Conservation (phyloP, 2,888 invertebrate genomes). For the Brachypalpus laphriformis region DNA sequence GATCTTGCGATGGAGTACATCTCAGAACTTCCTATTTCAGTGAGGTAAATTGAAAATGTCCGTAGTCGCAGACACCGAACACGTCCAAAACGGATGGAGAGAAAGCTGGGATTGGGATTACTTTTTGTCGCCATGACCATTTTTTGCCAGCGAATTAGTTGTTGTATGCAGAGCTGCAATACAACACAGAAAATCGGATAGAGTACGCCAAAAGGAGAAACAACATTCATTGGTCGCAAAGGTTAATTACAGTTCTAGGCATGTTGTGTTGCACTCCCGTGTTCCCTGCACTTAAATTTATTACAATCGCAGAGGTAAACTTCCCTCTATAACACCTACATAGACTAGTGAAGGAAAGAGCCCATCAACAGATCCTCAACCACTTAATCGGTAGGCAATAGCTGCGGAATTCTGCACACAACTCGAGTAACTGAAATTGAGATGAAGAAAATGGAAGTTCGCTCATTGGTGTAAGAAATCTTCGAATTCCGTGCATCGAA, state of each 20-base stretch:
- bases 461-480: conserved; percentile 53
- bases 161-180: conserved; percentile 50
- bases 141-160: conserved; percentile 28
- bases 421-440: conserved; percentile 50
- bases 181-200: conserved; percentile 54
- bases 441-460: conserved; percentile 34
- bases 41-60: conserved; percentile 69
- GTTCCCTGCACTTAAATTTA: conserved; percentile 63
- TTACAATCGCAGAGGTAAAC: conserved; percentile 52
- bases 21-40: conserved; percentile 54
- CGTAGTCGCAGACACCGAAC: conserved; percentile 46
- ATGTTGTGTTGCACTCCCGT: conserved; percentile 67
- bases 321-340: conserved; percentile 51
- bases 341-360: conserved; percentile 21
- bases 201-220: conserved; percentile 62
- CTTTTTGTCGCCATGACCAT: conserved; percentile 62
- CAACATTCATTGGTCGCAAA: conserved; percentile 66
- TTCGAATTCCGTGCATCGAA: conserved; percentile 72
- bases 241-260: conserved; percentile 72
- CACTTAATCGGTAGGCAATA: conserved; percentile 71
- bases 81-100: conserved; percentile 48
- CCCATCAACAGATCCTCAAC: conserved; percentile 73
- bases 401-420: conserved; percentile 43
- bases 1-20: conserved; percentile 4
- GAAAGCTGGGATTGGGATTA: conserved; percentile 55